phyloP scores from a whole-genome alignment of 2,113 vertebrate species.

The Ammodytes marinus region DNA sequence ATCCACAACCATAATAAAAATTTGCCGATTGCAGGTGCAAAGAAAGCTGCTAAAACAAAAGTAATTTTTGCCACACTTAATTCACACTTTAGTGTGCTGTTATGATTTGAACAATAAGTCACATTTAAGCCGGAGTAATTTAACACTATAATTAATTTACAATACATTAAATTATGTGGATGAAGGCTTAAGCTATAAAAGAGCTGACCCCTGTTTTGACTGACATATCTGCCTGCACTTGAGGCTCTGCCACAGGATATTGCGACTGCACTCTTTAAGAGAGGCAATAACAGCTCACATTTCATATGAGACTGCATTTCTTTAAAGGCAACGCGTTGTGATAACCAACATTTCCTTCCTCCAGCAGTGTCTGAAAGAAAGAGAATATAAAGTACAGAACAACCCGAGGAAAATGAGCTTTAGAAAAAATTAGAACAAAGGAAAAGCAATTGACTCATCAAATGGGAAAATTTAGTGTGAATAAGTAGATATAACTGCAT shows the following conservation, averaged over 20 bases:
- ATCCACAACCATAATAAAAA: neutral
- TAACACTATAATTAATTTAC: neutral
- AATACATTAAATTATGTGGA: neutral
- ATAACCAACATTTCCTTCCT: slow-evolving; percentile 44
- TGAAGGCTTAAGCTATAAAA: neutral
- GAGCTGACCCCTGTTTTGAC: slow-evolving; percentile 20
- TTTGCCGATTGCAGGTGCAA: neutral
- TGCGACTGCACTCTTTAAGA: slow-evolving; percentile 53
- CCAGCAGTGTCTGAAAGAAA: neutral
- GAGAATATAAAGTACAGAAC: neutral
- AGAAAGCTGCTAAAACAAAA: neutral
- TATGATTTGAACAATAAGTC: neutral
- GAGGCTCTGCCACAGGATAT: slow-evolving; percentile 64
- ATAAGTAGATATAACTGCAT: slow-evolving; percentile 30
- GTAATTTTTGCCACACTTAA: neutral
- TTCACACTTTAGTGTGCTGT: neutral
- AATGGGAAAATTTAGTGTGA: slow-evolving; percentile 21
- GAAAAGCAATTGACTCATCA: slow-evolving; percentile 22
- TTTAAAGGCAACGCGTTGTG: slow-evolving; percentile 30
- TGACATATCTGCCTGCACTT: slow-evolving; percentile 36
- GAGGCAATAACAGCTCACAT: slow-evolving; percentile 67
- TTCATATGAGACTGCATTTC: slow-evolving; percentile 56
- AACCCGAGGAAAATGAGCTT: slow-evolving; percentile 5
- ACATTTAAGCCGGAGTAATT: neutral
- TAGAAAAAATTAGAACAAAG: slow-evolving; percentile 24